Percentiles rank a stretch among this genome's conserved stretches.
phyloP scores from a whole-genome alignment of 2,797 vertebrate genomes.

The Notamacropus eugenii region DNA sequence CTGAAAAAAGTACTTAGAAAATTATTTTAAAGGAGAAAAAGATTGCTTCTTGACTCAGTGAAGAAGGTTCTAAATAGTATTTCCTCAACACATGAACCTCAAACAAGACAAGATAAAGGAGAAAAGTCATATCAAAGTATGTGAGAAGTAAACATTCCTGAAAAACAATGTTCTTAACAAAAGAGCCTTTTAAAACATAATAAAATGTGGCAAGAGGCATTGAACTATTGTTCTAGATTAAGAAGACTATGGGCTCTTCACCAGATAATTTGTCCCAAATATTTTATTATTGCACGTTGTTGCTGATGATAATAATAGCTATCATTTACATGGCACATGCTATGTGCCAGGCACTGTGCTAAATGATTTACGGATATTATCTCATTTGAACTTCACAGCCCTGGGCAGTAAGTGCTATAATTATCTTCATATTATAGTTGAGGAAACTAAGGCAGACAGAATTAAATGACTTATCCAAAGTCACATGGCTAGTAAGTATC shows the following conservation, averaged over 20 bases:
- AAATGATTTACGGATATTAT: background rate
- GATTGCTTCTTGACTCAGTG: constrained; percentile 6
- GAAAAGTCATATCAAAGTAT: constrained; percentile 7
- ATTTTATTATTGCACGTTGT: background rate
- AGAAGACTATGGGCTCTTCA: background rate
- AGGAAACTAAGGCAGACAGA: background rate
- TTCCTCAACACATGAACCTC: background rate
- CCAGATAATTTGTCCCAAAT: background rate
- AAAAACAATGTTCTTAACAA: background rate
- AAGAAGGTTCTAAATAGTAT: background rate
- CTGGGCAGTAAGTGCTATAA: background rate
- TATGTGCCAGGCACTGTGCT: background rate
- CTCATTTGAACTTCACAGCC: background rate
- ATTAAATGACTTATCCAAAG: background rate
- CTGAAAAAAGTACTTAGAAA: constrained; percentile 12
- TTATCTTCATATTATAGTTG: background rate
- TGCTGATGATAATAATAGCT: background rate
- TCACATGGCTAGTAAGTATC: background rate
- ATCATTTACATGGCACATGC: background rate
- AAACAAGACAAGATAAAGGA: background rate
- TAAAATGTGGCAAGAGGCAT: constrained; percentile 27
- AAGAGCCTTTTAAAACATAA: background rate
- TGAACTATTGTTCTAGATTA: background rate
- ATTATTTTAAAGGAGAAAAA: constrained; percentile 35
- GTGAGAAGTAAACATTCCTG: background rate